phyloP scores from a whole-genome alignment of 2,888 invertebrate species.

The Pandemis heparana region DNA sequence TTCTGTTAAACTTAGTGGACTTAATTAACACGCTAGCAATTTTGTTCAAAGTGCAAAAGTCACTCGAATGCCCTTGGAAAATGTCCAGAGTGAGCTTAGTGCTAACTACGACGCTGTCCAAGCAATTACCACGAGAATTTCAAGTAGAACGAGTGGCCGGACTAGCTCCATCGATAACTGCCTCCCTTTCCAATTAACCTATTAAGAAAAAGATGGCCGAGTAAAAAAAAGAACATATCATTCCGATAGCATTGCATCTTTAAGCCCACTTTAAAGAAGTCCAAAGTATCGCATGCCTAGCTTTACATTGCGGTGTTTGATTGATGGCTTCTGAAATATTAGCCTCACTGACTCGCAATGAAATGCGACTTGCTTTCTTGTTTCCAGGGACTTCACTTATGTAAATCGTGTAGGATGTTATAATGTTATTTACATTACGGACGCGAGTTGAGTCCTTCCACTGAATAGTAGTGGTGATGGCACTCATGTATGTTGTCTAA shows the following conservation, averaged over 20 bases:
- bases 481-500: neutral
- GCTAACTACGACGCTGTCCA: conserved; percentile 34
- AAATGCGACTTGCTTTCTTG: no score
- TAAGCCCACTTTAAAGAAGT: neutral
- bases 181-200: neutral
- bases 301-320: no score
- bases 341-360: no score
- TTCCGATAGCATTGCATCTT: neutral
- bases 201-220: neutral
- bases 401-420: neutral
- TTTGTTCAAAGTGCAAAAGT: conserved; percentile 5
- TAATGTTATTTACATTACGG: conserved; percentile 31
- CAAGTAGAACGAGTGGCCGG: neutral
- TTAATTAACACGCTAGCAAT: neutral
- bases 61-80: conserved; percentile 16
- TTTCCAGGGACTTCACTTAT: no score
- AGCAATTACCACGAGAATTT: conserved; percentile 25
- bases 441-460: conserved; percentile 29
- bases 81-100: conserved; percentile 25
- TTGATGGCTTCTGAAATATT: no score
- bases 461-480: conserved; percentile 22
- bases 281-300: neutral
- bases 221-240: neutral
- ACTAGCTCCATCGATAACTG: neutral
- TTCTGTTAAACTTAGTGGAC: neutral